phyloP scores from a whole-genome alignment of 2,888 invertebrate genomes.

The Drosophila longiperda region DNA sequence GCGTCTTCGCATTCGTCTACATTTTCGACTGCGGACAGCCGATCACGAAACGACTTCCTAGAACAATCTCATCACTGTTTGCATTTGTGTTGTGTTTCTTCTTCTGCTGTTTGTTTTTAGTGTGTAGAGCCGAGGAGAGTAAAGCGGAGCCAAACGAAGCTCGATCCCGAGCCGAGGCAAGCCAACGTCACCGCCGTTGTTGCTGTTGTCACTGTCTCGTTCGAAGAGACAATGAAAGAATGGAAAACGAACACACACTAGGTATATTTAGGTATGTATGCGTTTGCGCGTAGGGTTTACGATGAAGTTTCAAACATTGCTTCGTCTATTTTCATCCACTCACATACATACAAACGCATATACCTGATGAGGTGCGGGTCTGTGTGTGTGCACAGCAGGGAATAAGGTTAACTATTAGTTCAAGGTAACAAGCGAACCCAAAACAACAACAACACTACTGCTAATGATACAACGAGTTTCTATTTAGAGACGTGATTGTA shows the following conservation, averaged over 20 bases:
- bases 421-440: slow-evolving; percentile 68
- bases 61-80: slow-evolving; percentile 25
- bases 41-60: slow-evolving; percentile 40
- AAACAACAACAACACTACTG: slow-evolving; percentile 38
- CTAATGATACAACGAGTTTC: slow-evolving; percentile 78
- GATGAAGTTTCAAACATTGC: slow-evolving; percentile 16
- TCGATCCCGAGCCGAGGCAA: background rate
- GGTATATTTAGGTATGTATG: background rate
- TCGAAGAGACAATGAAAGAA: slow-evolving; percentile 24
- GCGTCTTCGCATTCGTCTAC: background rate
- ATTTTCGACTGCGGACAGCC: background rate
- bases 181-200: background rate
- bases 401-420: slow-evolving; percentile 74
- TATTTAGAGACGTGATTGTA: slow-evolving; percentile 75
- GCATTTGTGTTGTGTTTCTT: slow-evolving; percentile 1
- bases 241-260: slow-evolving; percentile 12
- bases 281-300: slow-evolving; percentile 13
- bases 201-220: slow-evolving; percentile 22
- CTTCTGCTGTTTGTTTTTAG: slow-evolving; percentile 2
- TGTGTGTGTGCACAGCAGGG: slow-evolving; percentile 51
- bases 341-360: background rate
- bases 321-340: slow-evolving; percentile 19
- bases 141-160: background rate
- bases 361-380: slow-evolving; percentile 32
- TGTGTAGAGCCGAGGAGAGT: background rate